Evolutionary conservation across 2,113 vertebrate species (phyloP).

Genomic region (Mobula birostris): DNA sequence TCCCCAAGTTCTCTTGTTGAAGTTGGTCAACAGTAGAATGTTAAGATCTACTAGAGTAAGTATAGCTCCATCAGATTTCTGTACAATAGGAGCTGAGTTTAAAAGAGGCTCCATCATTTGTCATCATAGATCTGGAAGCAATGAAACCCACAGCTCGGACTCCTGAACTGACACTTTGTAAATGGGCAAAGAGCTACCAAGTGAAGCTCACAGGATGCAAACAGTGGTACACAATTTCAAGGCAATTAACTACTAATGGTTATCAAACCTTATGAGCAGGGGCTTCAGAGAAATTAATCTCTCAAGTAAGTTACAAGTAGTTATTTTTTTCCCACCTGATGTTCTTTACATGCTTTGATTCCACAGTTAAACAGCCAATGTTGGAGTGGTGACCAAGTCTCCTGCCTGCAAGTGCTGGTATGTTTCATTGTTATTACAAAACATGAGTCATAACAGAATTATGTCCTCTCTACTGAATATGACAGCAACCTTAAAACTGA

Average conservation of each 20-base stretch:
- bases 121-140: background rate
- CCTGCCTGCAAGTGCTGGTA: background rate
- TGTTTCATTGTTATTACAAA: background rate
- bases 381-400: background rate
- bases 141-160: background rate
- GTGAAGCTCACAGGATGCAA: background rate
- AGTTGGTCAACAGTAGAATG: background rate
- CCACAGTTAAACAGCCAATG: background rate
- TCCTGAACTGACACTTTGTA: background rate
- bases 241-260: background rate
- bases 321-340: background rate
- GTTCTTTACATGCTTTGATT: background rate
- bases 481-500: background rate
- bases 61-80: background rate
- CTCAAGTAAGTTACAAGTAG: background rate
- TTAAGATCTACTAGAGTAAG: background rate
- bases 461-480: background rate
- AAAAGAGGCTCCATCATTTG: background rate
- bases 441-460: background rate
- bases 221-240: background rate
- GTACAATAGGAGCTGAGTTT: slow-evolving; percentile 12
- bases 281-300: background rate
- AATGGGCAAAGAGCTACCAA: background rate
- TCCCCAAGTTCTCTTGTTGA: background rate
- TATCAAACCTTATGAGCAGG: background rate